phyloP scores from a whole-genome alignment of 2,113 vertebrate genomes.

The Sander vitreus region DNA sequence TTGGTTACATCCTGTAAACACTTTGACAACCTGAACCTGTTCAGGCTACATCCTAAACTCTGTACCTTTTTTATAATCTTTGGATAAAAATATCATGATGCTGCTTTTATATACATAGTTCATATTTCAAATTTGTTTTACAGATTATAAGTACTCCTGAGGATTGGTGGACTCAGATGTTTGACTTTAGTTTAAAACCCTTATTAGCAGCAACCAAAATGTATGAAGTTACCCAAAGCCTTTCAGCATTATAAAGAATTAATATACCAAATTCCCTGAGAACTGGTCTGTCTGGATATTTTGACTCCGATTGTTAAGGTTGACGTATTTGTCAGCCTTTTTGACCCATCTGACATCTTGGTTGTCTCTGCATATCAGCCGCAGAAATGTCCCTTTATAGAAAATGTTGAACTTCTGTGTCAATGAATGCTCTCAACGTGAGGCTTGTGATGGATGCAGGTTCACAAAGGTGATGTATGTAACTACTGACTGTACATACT shows the following conservation, averaged over 20 bases:
- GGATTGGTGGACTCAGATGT: background rate
- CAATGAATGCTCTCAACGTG: background rate
- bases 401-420: background rate
- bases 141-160: constrained; percentile 18
- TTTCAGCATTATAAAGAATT: background rate
- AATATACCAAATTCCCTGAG: background rate
- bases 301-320: no score
- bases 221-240: constrained; percentile 20
- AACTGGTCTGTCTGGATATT: background rate
- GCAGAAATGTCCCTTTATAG: background rate
- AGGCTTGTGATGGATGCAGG: constrained; percentile 2
- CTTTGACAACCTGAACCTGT: background rate
- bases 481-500: constrained; percentile 89
- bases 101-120: constrained; percentile 17
- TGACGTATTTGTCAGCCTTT: background rate
- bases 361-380: background rate
- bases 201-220: constrained; percentile 49
- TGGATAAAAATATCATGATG: background rate
- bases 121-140: background rate
- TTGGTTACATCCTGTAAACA: background rate
- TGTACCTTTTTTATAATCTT: background rate
- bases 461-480: constrained; percentile 63
- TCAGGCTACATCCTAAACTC: constrained; percentile 2
- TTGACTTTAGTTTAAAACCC: background rate
- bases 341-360: background rate